phyloP scores from a whole-genome alignment of 35 echinoderm and acorn worm species.

The Heliocidaris erythrogramma region DNA sequence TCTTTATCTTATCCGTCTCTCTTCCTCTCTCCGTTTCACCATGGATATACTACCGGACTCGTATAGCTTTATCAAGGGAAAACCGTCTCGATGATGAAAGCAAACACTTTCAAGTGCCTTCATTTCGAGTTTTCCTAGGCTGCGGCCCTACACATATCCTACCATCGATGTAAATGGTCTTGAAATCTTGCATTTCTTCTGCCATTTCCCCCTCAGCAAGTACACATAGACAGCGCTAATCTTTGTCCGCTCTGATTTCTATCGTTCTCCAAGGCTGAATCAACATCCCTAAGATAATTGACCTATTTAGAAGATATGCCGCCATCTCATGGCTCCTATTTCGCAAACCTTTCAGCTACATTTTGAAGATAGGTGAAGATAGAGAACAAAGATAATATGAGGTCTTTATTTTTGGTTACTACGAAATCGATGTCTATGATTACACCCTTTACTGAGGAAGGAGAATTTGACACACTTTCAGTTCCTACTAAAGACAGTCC shows the following conservation, averaged over 20 bases:
- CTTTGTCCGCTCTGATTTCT: constrained; percentile 1
- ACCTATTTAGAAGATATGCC: neutral
- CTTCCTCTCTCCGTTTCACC: neutral
- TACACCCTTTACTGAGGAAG: neutral
- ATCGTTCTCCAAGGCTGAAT: neutral
- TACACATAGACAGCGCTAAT: neutral
- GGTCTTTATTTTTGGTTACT: neutral
- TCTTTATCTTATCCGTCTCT: no score
- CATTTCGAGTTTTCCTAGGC: neutral
- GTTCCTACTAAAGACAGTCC: neutral
- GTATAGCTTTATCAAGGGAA: neutral
- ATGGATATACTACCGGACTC: neutral
- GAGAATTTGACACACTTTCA: neutral
- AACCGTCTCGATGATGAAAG: neutral
- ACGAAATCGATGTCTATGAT: neutral
- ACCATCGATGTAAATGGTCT: neutral
- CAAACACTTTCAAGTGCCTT: neutral
- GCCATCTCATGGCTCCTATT: neutral
- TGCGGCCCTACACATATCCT: neutral
- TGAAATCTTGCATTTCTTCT: neutral
- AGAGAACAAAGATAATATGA: neutral
- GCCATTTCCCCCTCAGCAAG: neutral
- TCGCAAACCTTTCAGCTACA: neutral
- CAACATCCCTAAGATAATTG: neutral
- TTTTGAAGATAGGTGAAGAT: neutral